A percentile compares a stretch with the other conserved stretches of the same genome.
Conservation (phyloP, 2,797 vertebrate species). For the Smutsia gigantea region DNA sequence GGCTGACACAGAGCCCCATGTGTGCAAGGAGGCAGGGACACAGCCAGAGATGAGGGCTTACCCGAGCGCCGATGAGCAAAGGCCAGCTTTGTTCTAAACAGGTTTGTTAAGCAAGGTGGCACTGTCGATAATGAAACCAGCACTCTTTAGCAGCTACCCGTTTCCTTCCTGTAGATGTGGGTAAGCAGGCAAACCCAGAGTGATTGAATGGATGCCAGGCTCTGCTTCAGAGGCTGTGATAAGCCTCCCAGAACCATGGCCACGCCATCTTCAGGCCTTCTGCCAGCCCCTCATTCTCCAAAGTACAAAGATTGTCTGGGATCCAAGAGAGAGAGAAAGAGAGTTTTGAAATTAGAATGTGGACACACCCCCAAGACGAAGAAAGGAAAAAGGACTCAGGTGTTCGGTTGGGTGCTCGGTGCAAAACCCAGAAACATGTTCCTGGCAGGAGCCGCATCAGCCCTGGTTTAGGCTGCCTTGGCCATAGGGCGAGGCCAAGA, state of each 20-base stretch:
- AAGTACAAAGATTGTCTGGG: neutral
- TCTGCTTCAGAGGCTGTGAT: neutral
- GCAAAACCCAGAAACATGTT: neutral
- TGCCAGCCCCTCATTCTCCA: neutral
- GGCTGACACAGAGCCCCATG: rapidly evolving
- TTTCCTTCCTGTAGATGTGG: neutral
- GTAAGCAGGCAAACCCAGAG: neutral
- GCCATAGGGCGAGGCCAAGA: neutral
- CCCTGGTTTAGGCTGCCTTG: neutral
- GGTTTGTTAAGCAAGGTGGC: neutral
- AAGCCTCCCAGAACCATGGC: neutral
- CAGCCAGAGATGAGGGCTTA: neutral
- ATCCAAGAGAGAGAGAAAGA: neutral
- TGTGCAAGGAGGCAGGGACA: neutral
- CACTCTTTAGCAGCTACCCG: neutral
- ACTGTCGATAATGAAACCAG: rapidly evolving
- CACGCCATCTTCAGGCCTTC: neutral
- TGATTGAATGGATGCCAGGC: too few relatives aligned
- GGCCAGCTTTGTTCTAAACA: neutral
- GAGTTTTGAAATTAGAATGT: neutral
- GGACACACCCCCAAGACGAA: neutral
- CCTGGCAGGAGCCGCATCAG: neutral
- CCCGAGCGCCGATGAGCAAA: neutral
- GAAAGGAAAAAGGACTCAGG: neutral
- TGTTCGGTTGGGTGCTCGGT: neutral